phyloP scores from a whole-genome alignment of 1,140 invertebrate species.

The Berghia stephanieae region DNA sequence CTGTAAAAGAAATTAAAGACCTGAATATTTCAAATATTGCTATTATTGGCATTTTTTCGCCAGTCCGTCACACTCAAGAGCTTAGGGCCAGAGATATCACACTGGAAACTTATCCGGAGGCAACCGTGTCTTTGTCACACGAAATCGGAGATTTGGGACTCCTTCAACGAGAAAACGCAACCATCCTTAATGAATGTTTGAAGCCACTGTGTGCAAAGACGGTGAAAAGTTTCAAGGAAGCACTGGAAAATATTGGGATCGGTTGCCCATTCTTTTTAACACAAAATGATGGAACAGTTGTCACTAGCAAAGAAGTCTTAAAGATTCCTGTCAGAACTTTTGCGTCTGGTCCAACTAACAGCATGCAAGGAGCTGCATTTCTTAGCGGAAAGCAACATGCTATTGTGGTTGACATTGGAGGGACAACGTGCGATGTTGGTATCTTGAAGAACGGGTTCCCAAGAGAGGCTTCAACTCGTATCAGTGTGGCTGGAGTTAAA shows the following conservation, averaged over 20 bases:
- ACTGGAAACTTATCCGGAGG: slow-evolving; percentile 41
- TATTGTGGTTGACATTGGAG: slow-evolving; percentile 63
- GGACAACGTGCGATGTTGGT: slow-evolving; percentile 60
- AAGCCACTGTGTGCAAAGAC: slow-evolving; percentile 55
- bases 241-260: slow-evolving; percentile 47
- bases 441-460: slow-evolving; percentile 57
- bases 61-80: slow-evolving; percentile 50
- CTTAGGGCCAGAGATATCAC: slow-evolving; percentile 39
- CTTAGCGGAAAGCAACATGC: slow-evolving; percentile 52
- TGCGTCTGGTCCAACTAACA: slow-evolving; percentile 64
- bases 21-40: slow-evolving; percentile 50
- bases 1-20: slow-evolving; percentile 36
- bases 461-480: slow-evolving; percentile 51
- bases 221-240: slow-evolving; percentile 48
- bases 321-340: slow-evolving; percentile 54
- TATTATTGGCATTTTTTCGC: slow-evolving; percentile 55
- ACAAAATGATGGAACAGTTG: slow-evolving; percentile 60
- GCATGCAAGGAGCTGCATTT: slow-evolving; percentile 63
- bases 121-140: slow-evolving; percentile 52
- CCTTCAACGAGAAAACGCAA: slow-evolving; percentile 60
- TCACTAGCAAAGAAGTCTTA: slow-evolving; percentile 41
- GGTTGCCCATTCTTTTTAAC: slow-evolving; percentile 58
- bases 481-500: slow-evolving; percentile 52
- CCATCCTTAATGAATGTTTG: slow-evolving; percentile 60
- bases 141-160: slow-evolving; percentile 58